Conservation (phyloP, 2,113 vertebrate species). For the Alethe diademata region DNA sequence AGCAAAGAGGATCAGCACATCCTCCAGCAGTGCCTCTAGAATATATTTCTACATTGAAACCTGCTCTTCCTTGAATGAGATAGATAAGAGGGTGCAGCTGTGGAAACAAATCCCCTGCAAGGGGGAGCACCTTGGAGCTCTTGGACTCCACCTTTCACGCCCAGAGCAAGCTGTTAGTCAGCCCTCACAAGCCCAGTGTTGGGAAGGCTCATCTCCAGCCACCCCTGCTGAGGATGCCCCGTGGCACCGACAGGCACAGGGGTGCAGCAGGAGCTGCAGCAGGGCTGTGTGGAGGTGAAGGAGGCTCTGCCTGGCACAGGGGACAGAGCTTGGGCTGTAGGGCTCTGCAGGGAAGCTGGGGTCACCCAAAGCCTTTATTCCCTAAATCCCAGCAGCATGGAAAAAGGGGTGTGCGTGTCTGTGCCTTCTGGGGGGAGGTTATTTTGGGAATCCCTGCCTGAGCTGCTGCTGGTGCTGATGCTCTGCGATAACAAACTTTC, state of each 20-base stretch:
- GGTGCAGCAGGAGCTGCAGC: neutral
- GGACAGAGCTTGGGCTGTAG: neutral
- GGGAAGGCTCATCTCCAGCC: neutral
- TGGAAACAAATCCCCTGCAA: neutral
- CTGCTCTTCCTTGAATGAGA: neutral
- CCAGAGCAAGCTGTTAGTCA: neutral
- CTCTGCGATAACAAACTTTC: slow-evolving; percentile 49
- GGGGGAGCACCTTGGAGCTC: neutral
- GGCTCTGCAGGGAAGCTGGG: neutral
- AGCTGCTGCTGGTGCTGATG: slow-evolving; percentile 33
- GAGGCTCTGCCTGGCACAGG: neutral
- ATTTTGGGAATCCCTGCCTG: slow-evolving; percentile 7
- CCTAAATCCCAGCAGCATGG: neutral
- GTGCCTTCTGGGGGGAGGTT: neutral
- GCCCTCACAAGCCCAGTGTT: neutral
- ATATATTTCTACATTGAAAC: neutral
- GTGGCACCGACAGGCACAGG: neutral
- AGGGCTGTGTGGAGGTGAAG: neutral
- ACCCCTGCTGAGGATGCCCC: neutral
- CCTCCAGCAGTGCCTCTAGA: neutral
- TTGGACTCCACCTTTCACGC: neutral
- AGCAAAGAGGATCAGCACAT: neutral
- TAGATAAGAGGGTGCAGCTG: neutral
- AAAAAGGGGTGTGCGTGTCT: neutral
- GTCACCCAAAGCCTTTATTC: neutral